Conservation (phyloP, 2,113 vertebrate species). For the Puntigrus tetrazona region DNA sequence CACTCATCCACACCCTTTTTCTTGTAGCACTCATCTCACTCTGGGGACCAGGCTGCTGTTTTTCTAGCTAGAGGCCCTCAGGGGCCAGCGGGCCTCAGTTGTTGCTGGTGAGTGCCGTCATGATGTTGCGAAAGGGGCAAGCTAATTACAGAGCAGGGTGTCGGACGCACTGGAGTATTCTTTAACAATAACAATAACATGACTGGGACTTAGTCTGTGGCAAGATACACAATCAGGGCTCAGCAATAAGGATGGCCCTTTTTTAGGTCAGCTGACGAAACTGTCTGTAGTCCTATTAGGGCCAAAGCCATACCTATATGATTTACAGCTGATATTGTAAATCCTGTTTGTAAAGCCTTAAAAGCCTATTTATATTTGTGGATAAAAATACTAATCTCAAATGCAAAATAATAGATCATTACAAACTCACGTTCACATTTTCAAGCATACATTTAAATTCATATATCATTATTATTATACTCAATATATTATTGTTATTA, state of each 20-base stretch:
- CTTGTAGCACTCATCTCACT: neutral
- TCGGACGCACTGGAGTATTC: conserved; percentile 16
- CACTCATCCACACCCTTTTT: conserved; percentile 40
- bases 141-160: conserved; percentile 44
- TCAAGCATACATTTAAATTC: too few relatives aligned
- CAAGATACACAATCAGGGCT: neutral
- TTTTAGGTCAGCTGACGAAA: neutral
- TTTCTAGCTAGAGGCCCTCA: conserved; percentile 19
- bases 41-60: conserved; percentile 17
- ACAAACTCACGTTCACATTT: too few relatives aligned
- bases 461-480: too few relatives aligned
- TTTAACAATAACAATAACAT: conserved; percentile 41
- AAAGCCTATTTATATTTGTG: too few relatives aligned
- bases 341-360: too few relatives aligned
- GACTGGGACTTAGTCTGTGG: neutral
- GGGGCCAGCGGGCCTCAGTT: conserved; percentile 31
- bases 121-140: conserved; percentile 35
- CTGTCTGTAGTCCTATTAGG: too few relatives aligned
- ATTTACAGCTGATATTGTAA: too few relatives aligned
- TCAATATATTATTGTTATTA: too few relatives aligned
- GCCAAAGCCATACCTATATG: too few relatives aligned
- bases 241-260: neutral
- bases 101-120: conserved; percentile 26
- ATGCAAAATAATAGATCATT: too few relatives aligned
- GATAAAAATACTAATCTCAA: too few relatives aligned